Base-by-base conservation (phyloP, 2,888 invertebrate genomes). In the Drepanosiphum platanoidis region DNA sequence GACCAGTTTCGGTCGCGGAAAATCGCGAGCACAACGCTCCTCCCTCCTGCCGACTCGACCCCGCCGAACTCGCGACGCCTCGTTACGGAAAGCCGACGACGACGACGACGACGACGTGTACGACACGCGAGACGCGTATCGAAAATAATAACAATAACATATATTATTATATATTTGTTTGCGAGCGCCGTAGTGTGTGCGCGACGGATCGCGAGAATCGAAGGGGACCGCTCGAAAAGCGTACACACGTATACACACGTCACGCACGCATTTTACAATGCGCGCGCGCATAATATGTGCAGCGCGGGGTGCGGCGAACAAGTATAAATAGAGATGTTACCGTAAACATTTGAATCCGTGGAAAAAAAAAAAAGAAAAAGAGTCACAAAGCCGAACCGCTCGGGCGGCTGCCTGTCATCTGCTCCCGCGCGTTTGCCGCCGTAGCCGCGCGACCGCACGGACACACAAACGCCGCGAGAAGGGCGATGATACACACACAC, bases 311-410 rank as follows among this genome's bases (percentile, higher is more conserved):
- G 58, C 58, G 8, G n/a, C 15, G 27, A 15, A 27, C 83, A 72
- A n/a, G n/a, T 61, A 77, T 68, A 70, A 70, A 84, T 84, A 39
- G 84, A 84, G 84, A 84, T 77, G 84, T 84, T 84, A 77, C 84
- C 84, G 18, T 84, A 84, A 84, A 84, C 84, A 83, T 83, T 83
- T 75, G 83, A 83, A 83, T 83, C 83, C 46, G 74, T 75, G 83
- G 66, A 75, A 68, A 68, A n/a, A n/a, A n/a, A n/a, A n/a, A n/a
- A n/a, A n/a, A n/a, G n/a, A n/a, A n/a, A 83, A 83, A 84, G 84
- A 84, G 84, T 84, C 84, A 84, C 84, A 84, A 84, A 84, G 84
- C 84, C 84, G 84, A 84, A 84, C 84, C 74, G 68, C 84, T 52
- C 84, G 84, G 77, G 77, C 84, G 66, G 68, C 84, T 52, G 84